Evolutionary conservation across 2,797 vertebrate genomes (phyloP).

Genomic region (Sebastes hubbsi): DNA sequence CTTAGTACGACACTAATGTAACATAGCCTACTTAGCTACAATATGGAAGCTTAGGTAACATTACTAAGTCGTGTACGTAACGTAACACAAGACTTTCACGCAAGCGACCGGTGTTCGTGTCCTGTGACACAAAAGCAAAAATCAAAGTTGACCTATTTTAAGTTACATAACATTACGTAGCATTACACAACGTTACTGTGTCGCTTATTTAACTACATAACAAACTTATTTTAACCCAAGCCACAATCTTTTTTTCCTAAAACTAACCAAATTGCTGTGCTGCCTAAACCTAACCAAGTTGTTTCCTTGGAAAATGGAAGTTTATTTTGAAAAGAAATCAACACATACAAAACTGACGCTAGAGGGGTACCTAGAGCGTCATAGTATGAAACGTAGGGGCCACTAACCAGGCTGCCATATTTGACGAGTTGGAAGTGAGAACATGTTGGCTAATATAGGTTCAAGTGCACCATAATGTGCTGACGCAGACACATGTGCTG

Average conservation of each 20-base stretch:
- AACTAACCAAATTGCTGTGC: background rate
- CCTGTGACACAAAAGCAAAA: too few relatives aligned
- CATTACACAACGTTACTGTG: too few relatives aligned
- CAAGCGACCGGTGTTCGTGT: too few relatives aligned
- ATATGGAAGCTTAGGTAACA: rapidly evolving
- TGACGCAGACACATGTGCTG: constrained; percentile 25
- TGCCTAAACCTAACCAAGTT: background rate
- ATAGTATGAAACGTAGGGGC: background rate
- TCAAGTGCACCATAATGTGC: constrained; percentile 32
- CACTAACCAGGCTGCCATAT: background rate
- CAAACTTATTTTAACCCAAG: background rate
- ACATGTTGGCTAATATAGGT: background rate
- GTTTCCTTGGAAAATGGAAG: background rate
- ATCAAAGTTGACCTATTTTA: too few relatives aligned
- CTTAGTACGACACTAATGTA: too few relatives aligned
- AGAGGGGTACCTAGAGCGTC: background rate
- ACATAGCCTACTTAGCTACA: too few relatives aligned
- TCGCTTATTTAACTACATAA: background rate
- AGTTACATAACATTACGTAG: too few relatives aligned
- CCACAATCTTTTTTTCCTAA: background rate
- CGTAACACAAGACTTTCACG: background rate
- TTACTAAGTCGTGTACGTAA: background rate
- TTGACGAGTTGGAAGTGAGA: background rate
- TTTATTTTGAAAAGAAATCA: background rate
- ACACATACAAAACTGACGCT: background rate